Conservation (phyloP, 2,113 vertebrate species). For the Myodes glareolus region DNA sequence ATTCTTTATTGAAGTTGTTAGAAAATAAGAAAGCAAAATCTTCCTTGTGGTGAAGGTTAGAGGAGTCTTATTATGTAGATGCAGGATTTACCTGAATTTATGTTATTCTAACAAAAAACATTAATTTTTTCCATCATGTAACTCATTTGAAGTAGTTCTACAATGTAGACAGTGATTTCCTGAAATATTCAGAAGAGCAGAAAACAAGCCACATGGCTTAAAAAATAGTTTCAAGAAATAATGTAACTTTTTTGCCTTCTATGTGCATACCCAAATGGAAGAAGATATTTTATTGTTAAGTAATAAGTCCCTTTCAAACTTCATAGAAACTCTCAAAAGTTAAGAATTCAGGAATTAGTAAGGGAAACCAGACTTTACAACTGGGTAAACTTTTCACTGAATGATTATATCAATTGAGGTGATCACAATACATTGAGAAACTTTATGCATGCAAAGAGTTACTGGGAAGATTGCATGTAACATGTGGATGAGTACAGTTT, state of each 20-base stretch:
- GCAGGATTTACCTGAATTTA: not conserved
- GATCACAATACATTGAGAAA: not conserved
- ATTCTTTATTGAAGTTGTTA: not conserved
- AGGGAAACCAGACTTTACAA: not conserved
- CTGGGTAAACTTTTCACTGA: not conserved
- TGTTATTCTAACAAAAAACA: not conserved
- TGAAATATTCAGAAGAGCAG: not conserved
- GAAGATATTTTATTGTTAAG: not conserved
- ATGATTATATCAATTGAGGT: not conserved
- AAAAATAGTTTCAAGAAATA: not conserved
- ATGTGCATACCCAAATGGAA: not conserved
- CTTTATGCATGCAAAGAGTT: not conserved
- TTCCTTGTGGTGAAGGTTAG: not conserved
- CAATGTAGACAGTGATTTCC: not conserved
- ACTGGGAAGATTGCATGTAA: not conserved
- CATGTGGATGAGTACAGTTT: not conserved
- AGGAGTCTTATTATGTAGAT: not conserved
- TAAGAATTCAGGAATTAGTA: not conserved
- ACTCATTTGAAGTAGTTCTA: not conserved
- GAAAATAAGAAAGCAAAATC: not conserved
- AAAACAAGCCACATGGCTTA: not conserved
- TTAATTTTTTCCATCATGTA: not conserved
- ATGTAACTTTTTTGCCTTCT: not conserved
- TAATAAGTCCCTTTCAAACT: not conserved
- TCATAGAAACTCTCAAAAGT: not conserved